phyloP scores from a whole-genome alignment of 2,113 vertebrate species.

The Tupaia tana region DNA sequence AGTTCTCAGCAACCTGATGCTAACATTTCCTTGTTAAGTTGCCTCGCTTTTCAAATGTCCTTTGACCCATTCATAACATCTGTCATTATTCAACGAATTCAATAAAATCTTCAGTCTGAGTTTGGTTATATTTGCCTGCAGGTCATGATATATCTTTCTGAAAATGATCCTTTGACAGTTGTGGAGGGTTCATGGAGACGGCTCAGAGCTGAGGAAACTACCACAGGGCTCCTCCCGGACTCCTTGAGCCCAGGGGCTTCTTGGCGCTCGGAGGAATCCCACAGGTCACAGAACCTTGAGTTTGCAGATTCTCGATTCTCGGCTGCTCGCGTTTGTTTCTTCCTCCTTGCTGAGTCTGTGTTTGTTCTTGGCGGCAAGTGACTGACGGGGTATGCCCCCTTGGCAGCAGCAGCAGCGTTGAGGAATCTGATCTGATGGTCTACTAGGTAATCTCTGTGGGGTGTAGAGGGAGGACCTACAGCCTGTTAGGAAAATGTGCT shows the following conservation, averaged over 20 bases:
- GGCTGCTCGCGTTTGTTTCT: background rate
- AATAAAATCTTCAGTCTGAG: background rate
- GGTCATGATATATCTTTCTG: background rate
- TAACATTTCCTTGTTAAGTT: constrained; percentile 38
- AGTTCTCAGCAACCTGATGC: background rate
- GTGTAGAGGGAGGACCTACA: background rate
- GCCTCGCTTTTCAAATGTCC: background rate
- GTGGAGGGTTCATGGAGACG: background rate
- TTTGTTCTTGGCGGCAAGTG: background rate
- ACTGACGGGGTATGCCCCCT: background rate
- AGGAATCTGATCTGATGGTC: background rate
- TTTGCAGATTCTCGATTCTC: background rate
- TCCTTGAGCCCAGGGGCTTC: background rate
- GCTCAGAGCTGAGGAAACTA: too few relatives aligned
- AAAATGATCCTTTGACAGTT: background rate
- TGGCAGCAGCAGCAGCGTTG: background rate
- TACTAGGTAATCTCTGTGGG: background rate
- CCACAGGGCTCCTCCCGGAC: background rate
- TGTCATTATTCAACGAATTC: background rate
- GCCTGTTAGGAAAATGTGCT: background rate
- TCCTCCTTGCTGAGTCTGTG: background rate
- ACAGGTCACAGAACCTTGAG: background rate
- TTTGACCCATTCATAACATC: background rate
- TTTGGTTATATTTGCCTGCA: background rate
- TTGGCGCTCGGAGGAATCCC: background rate